Base-by-base conservation (phyloP, 2,797 vertebrate genomes). In the Acrossocheilus fasciatus region DNA sequence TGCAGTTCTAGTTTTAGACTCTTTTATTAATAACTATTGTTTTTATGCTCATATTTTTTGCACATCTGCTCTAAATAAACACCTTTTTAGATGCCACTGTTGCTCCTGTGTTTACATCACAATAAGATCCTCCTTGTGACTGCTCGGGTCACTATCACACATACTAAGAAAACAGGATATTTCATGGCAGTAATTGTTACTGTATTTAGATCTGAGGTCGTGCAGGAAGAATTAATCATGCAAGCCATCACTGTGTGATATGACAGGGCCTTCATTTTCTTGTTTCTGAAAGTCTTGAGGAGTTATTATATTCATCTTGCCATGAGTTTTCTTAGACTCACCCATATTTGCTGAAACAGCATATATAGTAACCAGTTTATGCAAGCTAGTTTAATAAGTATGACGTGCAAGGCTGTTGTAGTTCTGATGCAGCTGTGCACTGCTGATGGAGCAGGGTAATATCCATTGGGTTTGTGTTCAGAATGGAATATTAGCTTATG, bases 341-440 rank as follows among this genome's bases (percentile, higher is more conserved):
- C 36, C 62, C 36, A 17, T 69, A 23, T 57, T 54, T 85, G 62
- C 83, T 54, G 62, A 77, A 78, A 57, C 74, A 23, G 83, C 62
- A 78, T 30, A 57, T 34, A 20, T 17, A 34, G 43, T 83, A 54
- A 39, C 50, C 39, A 23, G 81, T 75, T 84, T 84, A 76, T 76
- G 73, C 62, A 9, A 41, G 30, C 20, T 54, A n/a, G 57, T 41
- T 64, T 57, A 69, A 78, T 69, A 69, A 52, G 78, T 78, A 54
- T 6, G 74, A 15, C 4, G 3, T 8, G 17, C 34, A 14, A 69
- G 23, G 36, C 47, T 85, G 73, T 52, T 50, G 50, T 43, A 23
- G 30, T 39, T 45, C 10, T 14, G 12, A 54, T 77, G 73, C 47
- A 77, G 74, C 34, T 85, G 62, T 69, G 74, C 34, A 30, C 18